phyloP scores from a whole-genome alignment of 2,888 invertebrate species.

The Orthonychiurus folsomi region DNA sequence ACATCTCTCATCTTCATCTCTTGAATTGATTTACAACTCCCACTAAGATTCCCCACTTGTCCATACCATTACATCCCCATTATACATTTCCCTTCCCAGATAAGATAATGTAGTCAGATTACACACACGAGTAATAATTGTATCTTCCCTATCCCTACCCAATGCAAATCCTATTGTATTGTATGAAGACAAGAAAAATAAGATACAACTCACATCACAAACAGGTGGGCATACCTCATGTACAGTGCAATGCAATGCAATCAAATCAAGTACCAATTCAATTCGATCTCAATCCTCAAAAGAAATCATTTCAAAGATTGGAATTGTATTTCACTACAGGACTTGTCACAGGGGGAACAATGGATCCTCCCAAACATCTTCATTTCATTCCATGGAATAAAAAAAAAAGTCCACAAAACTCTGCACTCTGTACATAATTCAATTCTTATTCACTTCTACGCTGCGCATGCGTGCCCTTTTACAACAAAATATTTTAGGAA shows the following conservation, averaged over 20 bases:
- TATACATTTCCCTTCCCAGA: not conserved
- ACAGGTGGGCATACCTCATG: not conserved
- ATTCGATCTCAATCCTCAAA: not conserved
- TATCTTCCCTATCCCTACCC: not conserved
- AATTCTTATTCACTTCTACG: not conserved
- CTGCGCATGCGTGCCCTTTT: too few species aligned
- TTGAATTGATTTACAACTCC: not conserved
- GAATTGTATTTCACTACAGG: not conserved
- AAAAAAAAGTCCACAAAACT: not conserved
- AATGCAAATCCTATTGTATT: too few species aligned
- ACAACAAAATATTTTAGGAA: not conserved
- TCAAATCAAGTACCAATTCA: conserved; percentile 1
- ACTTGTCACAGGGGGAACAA: not conserved
- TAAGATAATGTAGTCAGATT: not conserved
- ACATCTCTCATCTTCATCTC: not conserved
- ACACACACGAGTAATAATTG: conserved; percentile 1
- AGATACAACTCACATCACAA: too few species aligned
- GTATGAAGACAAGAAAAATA: too few species aligned
- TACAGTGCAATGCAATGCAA: not conserved
- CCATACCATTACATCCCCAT: not conserved
- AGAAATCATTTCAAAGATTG: not conserved
- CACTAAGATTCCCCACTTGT: not conserved
- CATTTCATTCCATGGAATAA: not conserved
- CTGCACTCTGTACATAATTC: not conserved
- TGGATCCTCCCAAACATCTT: not conserved